Evolutionary conservation across 2,797 vertebrate genomes (phyloP).

Genomic region (Remorina albescens): DNA sequence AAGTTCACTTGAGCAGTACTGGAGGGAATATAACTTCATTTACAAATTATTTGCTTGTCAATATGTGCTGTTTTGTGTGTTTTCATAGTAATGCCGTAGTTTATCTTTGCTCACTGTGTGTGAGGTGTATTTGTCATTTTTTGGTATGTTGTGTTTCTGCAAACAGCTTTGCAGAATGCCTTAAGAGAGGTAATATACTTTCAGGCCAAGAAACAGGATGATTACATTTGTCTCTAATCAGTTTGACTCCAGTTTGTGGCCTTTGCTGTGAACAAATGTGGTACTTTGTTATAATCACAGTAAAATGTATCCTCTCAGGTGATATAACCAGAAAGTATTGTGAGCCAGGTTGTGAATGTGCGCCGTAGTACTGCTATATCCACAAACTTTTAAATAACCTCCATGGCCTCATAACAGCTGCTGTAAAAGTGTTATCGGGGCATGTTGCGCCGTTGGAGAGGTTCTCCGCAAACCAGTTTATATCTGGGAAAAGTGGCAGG

Average conservation of each 20-base stretch:
- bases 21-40: background rate
- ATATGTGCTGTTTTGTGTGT: background rate
- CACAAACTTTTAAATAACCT: slow-evolving; percentile 23
- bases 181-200: background rate
- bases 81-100: background rate
- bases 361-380: slow-evolving; percentile 8
- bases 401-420: background rate
- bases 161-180: background rate
- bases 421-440: background rate
- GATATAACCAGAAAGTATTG: slow-evolving; percentile 16
- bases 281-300: slow-evolving; percentile 34
- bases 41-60: background rate
- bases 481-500: background rate
- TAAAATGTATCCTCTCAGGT: slow-evolving; percentile 19
- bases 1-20: background rate
- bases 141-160: too few relatives aligned
- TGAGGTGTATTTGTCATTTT: too few relatives aligned
- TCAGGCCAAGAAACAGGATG: background rate
- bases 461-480: background rate
- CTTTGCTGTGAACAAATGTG: slow-evolving; percentile 8
- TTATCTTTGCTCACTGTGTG: background rate
- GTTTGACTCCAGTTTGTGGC: slow-evolving; percentile 10
- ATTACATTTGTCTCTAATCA: background rate
- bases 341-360: slow-evolving; percentile 13
- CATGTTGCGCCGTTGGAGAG: background rate